Evolutionary conservation across 2,797 vertebrate genomes (phyloP).

Genomic region (Cossypha heuglini): DNA sequence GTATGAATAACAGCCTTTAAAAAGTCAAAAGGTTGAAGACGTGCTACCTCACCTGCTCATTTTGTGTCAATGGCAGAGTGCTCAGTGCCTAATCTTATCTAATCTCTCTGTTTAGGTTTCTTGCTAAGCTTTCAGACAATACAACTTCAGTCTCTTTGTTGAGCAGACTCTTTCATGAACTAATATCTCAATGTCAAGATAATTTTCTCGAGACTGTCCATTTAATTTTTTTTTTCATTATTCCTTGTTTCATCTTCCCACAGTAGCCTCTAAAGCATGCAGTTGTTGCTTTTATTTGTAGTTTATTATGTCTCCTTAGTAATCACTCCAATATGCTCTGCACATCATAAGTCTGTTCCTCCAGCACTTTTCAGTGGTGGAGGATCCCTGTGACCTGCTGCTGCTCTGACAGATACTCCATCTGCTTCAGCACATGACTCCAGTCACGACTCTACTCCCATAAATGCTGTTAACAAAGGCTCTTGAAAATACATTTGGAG

Average conservation of each 20-base stretch:
- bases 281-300: neutral
- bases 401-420: neutral
- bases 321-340: neutral
- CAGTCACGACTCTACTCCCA: fast-evolving
- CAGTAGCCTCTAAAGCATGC: neutral
- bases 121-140: neutral
- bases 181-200: neutral
- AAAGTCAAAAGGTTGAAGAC: neutral
- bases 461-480: neutral
- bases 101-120: neutral
- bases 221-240: neutral
- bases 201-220: neutral
- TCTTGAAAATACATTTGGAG: neutral
- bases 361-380: neutral
- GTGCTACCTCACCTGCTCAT: neutral
- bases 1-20: neutral
- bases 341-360: neutral
- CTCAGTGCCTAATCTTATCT: neutral
- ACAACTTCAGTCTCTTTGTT: neutral
- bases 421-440: neutral
- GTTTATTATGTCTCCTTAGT: neutral
- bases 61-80: neutral
- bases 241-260: neutral
- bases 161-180: neutral
- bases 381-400: neutral